A percentile compares a stretch with the other conserved stretches of the same genome.
These are phyloP conservation scores for Ormia ochracea DNA, from an alignment of 2,888 invertebrate species.

Conservation along the genomic window DNA sequence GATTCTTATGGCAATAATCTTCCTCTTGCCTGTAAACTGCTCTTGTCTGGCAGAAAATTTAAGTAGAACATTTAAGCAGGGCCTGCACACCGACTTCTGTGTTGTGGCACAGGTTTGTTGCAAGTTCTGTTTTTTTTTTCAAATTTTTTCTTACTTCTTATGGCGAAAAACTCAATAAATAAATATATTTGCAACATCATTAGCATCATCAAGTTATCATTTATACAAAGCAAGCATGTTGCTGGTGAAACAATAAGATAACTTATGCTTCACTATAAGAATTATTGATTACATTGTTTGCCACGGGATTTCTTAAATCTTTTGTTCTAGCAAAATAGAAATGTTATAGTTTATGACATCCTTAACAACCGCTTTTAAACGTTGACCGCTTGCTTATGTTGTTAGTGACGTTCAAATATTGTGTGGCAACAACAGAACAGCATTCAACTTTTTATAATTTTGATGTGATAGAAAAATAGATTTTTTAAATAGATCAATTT, in stretches of 20 bases:
- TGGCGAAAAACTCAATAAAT: constrained; percentile 55
- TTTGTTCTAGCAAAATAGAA: constrained; percentile 48
- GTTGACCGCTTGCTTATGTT: not conserved
- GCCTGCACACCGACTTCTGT: constrained; percentile 19
- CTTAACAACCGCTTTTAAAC: constrained; percentile 31
- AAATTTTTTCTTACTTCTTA: not conserved
- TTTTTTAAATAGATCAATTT: too few species aligned
- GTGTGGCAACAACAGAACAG: too few species aligned
- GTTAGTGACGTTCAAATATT: too few species aligned
- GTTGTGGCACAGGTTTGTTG: not conserved
- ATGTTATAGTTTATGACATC: constrained; percentile 44
- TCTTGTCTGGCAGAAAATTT: constrained; percentile 1
- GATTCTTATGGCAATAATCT: constrained; percentile 15
- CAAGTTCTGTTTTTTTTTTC: too few species aligned
- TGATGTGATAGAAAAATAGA: too few species aligned
- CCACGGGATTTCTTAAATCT: not conserved
- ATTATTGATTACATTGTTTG: constrained; percentile 50
- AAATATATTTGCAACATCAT: constrained; percentile 66
- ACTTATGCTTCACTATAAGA: not conserved
- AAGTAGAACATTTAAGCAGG: constrained; percentile 14
- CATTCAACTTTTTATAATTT: too few species aligned
- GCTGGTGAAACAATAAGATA: not conserved
- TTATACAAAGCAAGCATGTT: not conserved
- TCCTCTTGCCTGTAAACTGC: not conserved
- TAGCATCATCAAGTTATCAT: constrained; percentile 62